Evolutionary conservation across 92 coral and sea anemone species (phyloP).

Genomic region (Diadumene lineata): DNA sequence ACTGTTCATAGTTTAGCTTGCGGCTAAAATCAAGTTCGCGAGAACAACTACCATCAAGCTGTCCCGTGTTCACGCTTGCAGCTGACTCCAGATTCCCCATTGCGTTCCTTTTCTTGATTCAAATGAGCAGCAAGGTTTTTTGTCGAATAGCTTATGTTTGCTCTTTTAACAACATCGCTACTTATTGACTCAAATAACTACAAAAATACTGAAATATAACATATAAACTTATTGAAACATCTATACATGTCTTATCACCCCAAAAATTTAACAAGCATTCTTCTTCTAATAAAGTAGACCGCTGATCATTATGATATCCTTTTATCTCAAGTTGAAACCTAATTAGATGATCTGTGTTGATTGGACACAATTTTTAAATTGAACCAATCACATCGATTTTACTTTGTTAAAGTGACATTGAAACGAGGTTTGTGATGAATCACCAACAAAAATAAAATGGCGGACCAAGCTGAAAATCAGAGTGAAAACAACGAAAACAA

Average conservation of each 20-base stretch:
- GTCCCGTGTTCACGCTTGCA: constrained; percentile 73
- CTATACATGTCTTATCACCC: too few species aligned
- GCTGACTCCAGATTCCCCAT: constrained; percentile 94
- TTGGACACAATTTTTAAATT: constrained; percentile 9
- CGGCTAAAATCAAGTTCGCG: constrained; percentile 91
- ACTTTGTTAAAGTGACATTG: not conserved
- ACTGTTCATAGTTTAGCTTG: constrained; percentile 73
- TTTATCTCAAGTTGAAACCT: too few species aligned
- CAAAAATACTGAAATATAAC: not conserved
- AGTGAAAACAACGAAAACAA: constrained; percentile 21
- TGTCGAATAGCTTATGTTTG: not conserved
- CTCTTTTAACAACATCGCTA: not conserved
- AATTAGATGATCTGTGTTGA: constrained; percentile 3
- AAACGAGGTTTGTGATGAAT: constrained; percentile 60
- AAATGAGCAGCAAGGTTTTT: not conserved
- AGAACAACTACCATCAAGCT: constrained; percentile 63
- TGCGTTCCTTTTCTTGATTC: not conserved
- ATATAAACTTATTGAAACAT: too few species aligned
- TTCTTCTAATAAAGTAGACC: not conserved
- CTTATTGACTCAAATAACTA: not conserved
- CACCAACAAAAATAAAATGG: constrained; percentile 77
- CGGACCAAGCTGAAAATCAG: constrained; percentile 50
- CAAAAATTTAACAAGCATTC: too few species aligned
- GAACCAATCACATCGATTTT: constrained; percentile 30
- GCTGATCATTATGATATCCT: not conserved